Base-by-base conservation (phyloP, 2,888 invertebrate genomes). In the Drosophila macrothrix region DNA sequence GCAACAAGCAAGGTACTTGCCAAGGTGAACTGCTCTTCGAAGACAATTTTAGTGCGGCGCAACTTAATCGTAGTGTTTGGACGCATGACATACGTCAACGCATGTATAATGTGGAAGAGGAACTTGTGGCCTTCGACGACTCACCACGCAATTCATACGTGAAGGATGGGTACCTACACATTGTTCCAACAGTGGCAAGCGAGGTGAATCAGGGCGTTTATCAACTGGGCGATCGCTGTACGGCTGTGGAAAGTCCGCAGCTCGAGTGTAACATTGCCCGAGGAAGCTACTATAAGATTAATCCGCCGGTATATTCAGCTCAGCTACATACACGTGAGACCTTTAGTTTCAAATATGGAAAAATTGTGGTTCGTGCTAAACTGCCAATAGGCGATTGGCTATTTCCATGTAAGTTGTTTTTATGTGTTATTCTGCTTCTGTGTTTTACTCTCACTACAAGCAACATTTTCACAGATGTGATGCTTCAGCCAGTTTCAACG, bases 361-460 rank as follows among this genome's bases (percentile, higher is more conserved):
- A 94, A 60, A 94, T 97, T 28, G 95, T 96, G 82, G 93, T 97
- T 1, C 94, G 95, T 46, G 97, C 97, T 0, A 96, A 96, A 91
- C 88, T 97, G 39, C 97, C 97, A 0, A 94, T 94, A 73, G 97
- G 97, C 9, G 96, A 97, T 89, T 97, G 97, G 97, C 93, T 97
- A 25, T 95, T 96, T 92, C 97, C 97, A 73, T 94, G 97, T 97
- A 93, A 94, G 88, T 83, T 28, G 0, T n/a, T 33, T 6, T 14
- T 19, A 16, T 25, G 2, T 6, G 19, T 12, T 25, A 0, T 31
- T 35, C 9, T 37, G 33, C 2, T 14, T 16, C n/a, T 39, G 39
- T 0, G 0, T 25, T 7, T 46, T 46, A 22, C 0, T 16, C 7
- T 37, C 0, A 7, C 12, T 55, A 19, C 19, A 14, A 64, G 25